A percentile compares a stretch with the other conserved stretches of the same genome.
phyloP scores from a whole-genome alignment of 2,888 invertebrate species.

The Chaetoderma sp. region DNA sequence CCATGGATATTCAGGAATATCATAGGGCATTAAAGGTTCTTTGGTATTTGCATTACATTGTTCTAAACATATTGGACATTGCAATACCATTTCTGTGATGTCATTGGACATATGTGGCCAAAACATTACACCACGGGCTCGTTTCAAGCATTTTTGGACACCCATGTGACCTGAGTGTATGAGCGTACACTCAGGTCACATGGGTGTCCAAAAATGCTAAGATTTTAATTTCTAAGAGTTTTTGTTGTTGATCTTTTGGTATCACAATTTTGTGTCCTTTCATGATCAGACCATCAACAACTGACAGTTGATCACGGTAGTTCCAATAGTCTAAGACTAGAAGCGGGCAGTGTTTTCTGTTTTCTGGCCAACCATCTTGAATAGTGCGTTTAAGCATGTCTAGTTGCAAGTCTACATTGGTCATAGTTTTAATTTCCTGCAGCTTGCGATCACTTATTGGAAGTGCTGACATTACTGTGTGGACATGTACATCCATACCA shows the following conservation, averaged over 20 bases:
- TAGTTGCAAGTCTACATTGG: slow-evolving; percentile 12
- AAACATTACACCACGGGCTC: slow-evolving; percentile 33
- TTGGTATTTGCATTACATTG: slow-evolving; percentile 28
- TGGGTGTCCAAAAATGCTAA: too few species aligned
- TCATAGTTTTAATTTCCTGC: slow-evolving; percentile 6
- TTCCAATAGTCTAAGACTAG: slow-evolving; percentile 15
- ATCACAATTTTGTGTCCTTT: too few species aligned
- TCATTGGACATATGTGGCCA: slow-evolving; percentile 34
- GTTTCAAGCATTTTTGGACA: slow-evolving; percentile 23
- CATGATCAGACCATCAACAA: slow-evolving; percentile 4
- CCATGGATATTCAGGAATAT: slow-evolving; percentile 30
- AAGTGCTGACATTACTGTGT: slow-evolving; percentile 11
- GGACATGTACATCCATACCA: too few species aligned
- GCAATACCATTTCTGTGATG: slow-evolving; percentile 27
- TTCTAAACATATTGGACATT: slow-evolving; percentile 24
- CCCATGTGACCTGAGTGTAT: slow-evolving; percentile 38
- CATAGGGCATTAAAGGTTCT: slow-evolving; percentile 31
- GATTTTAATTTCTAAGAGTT: too few species aligned
- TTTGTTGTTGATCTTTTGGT: too few species aligned
- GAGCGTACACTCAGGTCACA: too few species aligned
- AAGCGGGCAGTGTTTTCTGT: slow-evolving; percentile 1
- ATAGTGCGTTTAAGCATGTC: slow-evolving; percentile 15
- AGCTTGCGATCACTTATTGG: slow-evolving; percentile 16
- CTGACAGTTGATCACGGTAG: slow-evolving; percentile 15
- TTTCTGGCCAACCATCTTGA: slow-evolving; percentile 25